These are phyloP conservation scores for Hymenopus coronatus DNA, from an alignment of 2,888 invertebrate genomes.

Conservation along the genomic window DNA sequence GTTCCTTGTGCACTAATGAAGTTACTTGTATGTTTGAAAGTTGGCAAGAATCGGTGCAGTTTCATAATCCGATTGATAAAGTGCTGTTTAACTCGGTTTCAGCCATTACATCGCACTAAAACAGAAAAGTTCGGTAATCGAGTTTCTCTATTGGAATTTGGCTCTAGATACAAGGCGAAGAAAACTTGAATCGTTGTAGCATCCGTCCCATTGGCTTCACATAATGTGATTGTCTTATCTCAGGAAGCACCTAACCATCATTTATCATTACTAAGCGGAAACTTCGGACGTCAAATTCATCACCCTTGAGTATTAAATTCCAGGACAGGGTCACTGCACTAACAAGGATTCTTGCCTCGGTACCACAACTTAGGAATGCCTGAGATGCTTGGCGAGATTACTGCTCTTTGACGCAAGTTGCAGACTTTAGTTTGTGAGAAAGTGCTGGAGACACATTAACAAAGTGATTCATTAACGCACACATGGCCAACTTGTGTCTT, in stretches of 20 bases:
- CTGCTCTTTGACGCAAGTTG: neutral
- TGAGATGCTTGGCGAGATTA: neutral
- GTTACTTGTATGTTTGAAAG: neutral
- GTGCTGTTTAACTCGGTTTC: neutral
- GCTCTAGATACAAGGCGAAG: neutral
- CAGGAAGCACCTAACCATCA: neutral
- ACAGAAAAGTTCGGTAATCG: neutral
- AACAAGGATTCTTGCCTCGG: neutral
- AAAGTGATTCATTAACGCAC: neutral
- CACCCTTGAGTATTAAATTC: neutral
- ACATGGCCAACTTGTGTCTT: neutral
- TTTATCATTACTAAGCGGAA: neutral
- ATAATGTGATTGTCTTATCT: neutral
- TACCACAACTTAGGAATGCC: neutral
- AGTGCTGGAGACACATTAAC: neutral
- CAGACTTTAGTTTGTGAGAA: neutral
- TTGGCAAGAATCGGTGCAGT: neutral
- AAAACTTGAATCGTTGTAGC: neutral
- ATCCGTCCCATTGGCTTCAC: neutral
- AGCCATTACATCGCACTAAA: neutral
- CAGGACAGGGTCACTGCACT: neutral
- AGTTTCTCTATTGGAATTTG: neutral
- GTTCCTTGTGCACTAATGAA: neutral
- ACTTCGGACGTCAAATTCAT: neutral
- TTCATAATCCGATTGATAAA: neutral